Evolutionary conservation across 2,888 invertebrate species (phyloP), one percentile per base, ranked within the genome.

Genomic region (Drosophila incognita): DNA sequence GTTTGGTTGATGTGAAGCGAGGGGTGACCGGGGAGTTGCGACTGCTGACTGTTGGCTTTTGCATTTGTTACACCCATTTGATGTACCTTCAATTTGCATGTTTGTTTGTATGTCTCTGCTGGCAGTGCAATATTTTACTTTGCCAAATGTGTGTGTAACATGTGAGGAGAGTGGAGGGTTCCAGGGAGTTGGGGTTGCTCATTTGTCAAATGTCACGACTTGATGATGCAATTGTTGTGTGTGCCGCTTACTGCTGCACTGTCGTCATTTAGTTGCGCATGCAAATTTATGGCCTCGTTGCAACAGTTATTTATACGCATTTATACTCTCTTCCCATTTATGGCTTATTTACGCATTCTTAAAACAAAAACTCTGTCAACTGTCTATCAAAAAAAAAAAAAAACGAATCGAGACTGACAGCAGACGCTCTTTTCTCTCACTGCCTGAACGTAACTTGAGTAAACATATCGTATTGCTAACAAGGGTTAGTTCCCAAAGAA

Each of bases 181-280:
- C 18, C 13, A 11, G 21, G 31, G 48, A 38, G 72, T 61, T 65
- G 73, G 73, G 80, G 76, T 40, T 67, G 76, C 90, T 85, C 89
- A 90, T 90, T 90, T 90, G 89, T 91, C 91, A 90, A 89, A 91
- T 83, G 91, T 90, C 89, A 91, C 76, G 81, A 82, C 83, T 89
- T 89, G 90, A 89, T 89, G 88, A 90, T 89, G 88, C 88, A 87
- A 90, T 89, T 91, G 88, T 85, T 81, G 56, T 73, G 66, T 31
- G 42, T 56, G 71, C 42, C 48, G 36, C 48, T 53, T 40, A 52
- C 48, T 64, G 81, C 64, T 70, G 76, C 81, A 80, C 70, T 78
- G 78, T 69, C 79, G 80, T 78, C 84, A 85, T 86, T 83, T 84
- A 82, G 90, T 84, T 89, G 74, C 56, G 72, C 79, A 67, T 75